These are phyloP conservation scores for Nothocercus julius DNA, from an alignment of 2,113 vertebrate species.

Conservation along the genomic window DNA sequence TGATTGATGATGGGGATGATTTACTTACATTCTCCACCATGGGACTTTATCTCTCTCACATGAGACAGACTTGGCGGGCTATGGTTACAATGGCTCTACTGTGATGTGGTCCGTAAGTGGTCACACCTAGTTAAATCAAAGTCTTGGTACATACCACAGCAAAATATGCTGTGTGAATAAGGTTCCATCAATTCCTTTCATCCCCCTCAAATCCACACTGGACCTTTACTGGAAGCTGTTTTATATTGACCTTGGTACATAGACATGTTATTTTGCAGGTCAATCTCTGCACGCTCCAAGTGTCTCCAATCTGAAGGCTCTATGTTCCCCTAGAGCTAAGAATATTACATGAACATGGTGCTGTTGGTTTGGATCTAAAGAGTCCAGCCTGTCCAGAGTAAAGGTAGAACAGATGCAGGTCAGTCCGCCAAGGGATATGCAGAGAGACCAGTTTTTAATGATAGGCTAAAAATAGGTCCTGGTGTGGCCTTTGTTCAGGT, in stretches of 20 bases:
- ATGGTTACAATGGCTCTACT: background rate
- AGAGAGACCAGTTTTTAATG: background rate
- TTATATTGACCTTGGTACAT: background rate
- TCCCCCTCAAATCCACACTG: background rate
- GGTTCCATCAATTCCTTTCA: background rate
- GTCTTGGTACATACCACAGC: background rate
- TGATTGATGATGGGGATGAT: background rate
- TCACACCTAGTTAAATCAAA: background rate
- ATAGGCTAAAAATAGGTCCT: background rate
- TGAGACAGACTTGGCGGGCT: background rate
- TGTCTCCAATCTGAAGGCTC: background rate
- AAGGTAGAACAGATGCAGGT: accelerated
- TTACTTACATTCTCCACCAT: background rate
- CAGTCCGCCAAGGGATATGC: background rate
- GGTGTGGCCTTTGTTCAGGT: background rate
- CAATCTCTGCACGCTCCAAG: background rate
- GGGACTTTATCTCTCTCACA: background rate
- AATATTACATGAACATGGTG: background rate
- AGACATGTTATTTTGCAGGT: background rate
- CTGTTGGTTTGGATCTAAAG: background rate
- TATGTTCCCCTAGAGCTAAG: background rate
- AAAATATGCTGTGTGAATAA: background rate
- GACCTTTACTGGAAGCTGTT: background rate
- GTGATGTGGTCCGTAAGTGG: background rate
- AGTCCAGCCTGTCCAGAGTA: background rate